Base-by-base conservation (phyloP, 1,140 invertebrate species). In the Mizuhopecten yessoensis region DNA sequence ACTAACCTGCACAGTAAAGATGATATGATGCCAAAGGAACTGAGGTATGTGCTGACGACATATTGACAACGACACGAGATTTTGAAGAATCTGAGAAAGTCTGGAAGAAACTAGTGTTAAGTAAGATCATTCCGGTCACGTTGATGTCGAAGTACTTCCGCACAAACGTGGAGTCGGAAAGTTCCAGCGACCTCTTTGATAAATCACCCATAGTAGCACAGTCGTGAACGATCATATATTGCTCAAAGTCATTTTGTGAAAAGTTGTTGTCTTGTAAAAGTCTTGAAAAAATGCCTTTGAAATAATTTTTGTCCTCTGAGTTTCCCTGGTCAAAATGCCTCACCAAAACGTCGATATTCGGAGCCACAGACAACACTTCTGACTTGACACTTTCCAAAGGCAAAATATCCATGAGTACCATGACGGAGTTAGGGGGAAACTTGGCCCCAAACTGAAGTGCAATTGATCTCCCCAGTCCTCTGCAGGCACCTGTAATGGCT, bases 11-110 rank as follows among this genome's bases (percentile, higher is more conserved):
- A 94, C 98, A 98, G 96, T 99, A 99, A 95, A 98, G 97, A 13
- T 97, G 97, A 97, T 98, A 97, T 9, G 98, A 98, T 94, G 98
- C 97, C 95, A 98, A 97, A 0, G 98, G 98, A 94, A 98, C 96
- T 17, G 98, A 96, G 15, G 97, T 98, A 94, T 97, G 97, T 34
- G 99, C 96, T 2, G 99, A 99, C 34, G 98, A 98, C 3, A 99
- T 98, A 95, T 99, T 99, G 0, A 99, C 97, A 33, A 99, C 97
- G 75, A 97, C 95, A 90, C 96, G 93, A 96, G 91, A 97, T 91
- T 96, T 89, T 95, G 91, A 88, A 9, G 95, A 88, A 3, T 96
- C 90, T 20, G 97, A 96, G 92, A 98, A 97, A 15, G 96, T 91
- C 89, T 97, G 96, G 94, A 98, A 97, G 94, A 99, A 98, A 39